These are phyloP conservation scores for Yoshiicerus persimilis DNA, from an alignment of 1,140 invertebrate genomes.

Conservation along the genomic window DNA sequence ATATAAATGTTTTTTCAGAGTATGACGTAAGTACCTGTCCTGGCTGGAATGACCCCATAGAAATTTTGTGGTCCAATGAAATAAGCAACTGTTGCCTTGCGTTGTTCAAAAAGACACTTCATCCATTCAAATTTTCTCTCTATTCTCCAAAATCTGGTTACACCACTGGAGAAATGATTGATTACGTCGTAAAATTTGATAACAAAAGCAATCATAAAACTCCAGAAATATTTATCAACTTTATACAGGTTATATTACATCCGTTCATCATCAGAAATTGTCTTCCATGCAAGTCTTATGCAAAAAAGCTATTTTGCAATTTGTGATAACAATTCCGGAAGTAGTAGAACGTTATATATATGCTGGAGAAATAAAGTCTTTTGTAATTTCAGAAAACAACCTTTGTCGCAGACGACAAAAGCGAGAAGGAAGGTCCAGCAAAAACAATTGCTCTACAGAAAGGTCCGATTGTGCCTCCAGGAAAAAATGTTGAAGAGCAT, in stretches of 20 bases:
- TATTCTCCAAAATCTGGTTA: background rate
- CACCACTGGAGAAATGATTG: background rate
- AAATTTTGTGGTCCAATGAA: background rate
- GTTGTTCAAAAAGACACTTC: background rate
- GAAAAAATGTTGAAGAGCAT: background rate
- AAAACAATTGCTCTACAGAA: background rate
- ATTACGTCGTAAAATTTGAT: background rate
- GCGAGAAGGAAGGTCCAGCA: background rate
- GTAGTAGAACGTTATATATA: too few species aligned
- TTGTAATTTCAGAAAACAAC: background rate
- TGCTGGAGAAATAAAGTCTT: background rate
- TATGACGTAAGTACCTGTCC: background rate
- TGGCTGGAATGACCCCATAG: background rate
- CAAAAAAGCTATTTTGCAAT: too few species aligned
- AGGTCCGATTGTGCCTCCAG: background rate
- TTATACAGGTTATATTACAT: background rate
- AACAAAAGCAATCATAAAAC: background rate
- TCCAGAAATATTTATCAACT: background rate
- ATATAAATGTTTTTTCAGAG: background rate
- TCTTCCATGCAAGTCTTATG: background rate
- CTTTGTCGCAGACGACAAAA: background rate
- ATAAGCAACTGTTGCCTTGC: background rate
- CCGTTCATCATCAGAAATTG: too few species aligned
- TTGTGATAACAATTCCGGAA: too few species aligned
- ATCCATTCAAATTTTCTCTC: background rate